Conservation (phyloP, 2,888 invertebrate genomes). For the Theodoxus fluviatilis region DNA sequence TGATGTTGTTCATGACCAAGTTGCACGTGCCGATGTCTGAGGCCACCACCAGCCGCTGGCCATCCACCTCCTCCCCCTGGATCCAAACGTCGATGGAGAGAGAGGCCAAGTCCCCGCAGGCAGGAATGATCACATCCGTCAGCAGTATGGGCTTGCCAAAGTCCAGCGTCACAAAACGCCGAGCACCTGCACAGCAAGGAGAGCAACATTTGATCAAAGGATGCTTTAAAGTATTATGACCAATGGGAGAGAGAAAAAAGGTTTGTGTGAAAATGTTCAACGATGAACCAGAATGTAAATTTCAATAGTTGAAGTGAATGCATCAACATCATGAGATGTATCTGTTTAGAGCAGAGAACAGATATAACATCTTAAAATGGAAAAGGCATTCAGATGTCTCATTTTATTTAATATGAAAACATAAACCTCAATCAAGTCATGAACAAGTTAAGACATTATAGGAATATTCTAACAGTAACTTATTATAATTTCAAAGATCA, state of each 20-base stretch:
- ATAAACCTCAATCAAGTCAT: not conserved
- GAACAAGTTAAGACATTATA: not conserved
- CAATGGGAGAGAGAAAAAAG: no score
- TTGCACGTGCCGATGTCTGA: slow-evolving; percentile 87
- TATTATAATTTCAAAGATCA: no score
- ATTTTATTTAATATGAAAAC: not conserved
- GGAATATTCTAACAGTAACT: not conserved
- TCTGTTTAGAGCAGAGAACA: not conserved
- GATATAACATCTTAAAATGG: not conserved
- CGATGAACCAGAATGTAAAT: no score
- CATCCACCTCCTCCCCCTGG: slow-evolving; percentile 84
- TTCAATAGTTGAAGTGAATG: no score
- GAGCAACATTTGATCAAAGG: no score
- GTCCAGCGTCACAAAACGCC: slow-evolving; percentile 90
- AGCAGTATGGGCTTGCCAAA: slow-evolving; percentile 86
- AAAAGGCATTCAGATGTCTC: no score
- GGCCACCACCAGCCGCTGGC: slow-evolving; percentile 82
- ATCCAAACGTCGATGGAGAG: slow-evolving; percentile 90
- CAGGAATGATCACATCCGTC: slow-evolving; percentile 76
- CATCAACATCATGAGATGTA: not conserved
- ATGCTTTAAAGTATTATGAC: no score
- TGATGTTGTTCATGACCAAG: slow-evolving; percentile 85
- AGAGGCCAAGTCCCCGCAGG: slow-evolving; percentile 72
- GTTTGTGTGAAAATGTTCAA: no score
- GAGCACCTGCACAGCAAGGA: slow-evolving; percentile 71